Evolutionary conservation across 2,888 invertebrate species (phyloP).

Genomic region (Meandrusa payeni): DNA sequence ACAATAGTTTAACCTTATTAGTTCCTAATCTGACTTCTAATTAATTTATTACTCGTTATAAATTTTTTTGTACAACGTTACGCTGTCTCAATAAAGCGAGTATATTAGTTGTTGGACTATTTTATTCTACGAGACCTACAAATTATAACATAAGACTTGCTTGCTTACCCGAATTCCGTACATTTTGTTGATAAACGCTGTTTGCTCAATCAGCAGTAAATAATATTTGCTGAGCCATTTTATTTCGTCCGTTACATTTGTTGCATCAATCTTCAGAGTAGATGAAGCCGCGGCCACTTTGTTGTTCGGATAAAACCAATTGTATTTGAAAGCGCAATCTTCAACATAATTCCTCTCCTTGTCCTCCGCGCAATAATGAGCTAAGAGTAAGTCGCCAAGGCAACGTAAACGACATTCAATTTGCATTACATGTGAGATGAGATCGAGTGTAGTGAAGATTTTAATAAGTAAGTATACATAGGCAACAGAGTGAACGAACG

Average conservation of each 20-base stretch:
- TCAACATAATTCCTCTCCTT: conserved; percentile 17
- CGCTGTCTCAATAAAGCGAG: too few species aligned
- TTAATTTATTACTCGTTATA: too few species aligned
- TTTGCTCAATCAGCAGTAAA: conserved; percentile 55
- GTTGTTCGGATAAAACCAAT: conserved; percentile 41
- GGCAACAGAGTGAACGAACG: conserved; percentile 40
- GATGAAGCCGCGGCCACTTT: conserved; percentile 7
- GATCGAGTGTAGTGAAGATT: conserved; percentile 53
- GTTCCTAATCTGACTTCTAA: too few species aligned
- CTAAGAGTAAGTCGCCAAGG: conserved; percentile 44
- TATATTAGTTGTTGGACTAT: too few species aligned
- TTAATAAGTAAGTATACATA: conserved; percentile 58
- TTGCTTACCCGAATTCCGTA: conserved; percentile 59
- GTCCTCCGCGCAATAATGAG: conserved; percentile 33
- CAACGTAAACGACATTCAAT: conserved; percentile 48
- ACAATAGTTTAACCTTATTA: too few species aligned
- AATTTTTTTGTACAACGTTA: too few species aligned
- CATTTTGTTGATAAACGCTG: conserved; percentile 54
- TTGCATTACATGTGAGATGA: conserved; percentile 53
- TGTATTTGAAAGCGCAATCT: conserved; percentile 38
- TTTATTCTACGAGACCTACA: too few species aligned
- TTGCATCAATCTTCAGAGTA: conserved; percentile 23
- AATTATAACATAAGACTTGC: too few species aligned
- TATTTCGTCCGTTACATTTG: conserved; percentile 33
- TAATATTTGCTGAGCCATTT: conserved; percentile 52